Percentiles rank a stretch among this genome's conserved stretches.
phyloP scores from a whole-genome alignment of 2,113 vertebrate species.

The Fregata magnificens region DNA sequence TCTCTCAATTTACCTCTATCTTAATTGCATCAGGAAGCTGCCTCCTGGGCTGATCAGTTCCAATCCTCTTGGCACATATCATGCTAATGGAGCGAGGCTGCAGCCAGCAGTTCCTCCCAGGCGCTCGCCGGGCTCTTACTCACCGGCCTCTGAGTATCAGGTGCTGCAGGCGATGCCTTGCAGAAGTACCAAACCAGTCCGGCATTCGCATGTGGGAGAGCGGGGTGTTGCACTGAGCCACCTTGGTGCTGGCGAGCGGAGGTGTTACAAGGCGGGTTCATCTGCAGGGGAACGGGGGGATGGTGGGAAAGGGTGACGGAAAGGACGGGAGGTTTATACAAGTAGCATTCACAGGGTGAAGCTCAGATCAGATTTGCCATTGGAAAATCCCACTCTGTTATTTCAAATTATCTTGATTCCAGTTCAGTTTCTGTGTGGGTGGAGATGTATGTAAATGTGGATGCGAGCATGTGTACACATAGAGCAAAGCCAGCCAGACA shows the following conservation, averaged over 20 bases:
- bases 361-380: not conserved
- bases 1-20: conserved; percentile 8
- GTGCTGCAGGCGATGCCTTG: rapidly evolving
- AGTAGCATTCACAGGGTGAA: not conserved
- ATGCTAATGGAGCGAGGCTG: not conserved
- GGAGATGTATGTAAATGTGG: not conserved
- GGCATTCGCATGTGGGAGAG: rapidly evolving
- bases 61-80: not conserved
- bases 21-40: conserved; percentile 21
- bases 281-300: not conserved
- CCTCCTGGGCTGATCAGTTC: not conserved
- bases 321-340: not conserved
- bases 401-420: not conserved
- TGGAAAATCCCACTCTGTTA: not conserved
- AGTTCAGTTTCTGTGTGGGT: not conserved
- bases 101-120: not conserved
- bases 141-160: not conserved
- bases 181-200: not conserved
- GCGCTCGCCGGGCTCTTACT: not conserved
- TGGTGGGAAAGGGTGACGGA: not conserved
- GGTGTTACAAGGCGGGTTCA: not conserved
- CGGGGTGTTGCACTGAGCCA: not conserved
- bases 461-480: not conserved
- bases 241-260: not conserved
- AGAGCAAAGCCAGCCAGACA: not conserved